Base-by-base conservation (phyloP, 2,888 invertebrate species). In the Dasysyrphus albostriatus region DNA sequence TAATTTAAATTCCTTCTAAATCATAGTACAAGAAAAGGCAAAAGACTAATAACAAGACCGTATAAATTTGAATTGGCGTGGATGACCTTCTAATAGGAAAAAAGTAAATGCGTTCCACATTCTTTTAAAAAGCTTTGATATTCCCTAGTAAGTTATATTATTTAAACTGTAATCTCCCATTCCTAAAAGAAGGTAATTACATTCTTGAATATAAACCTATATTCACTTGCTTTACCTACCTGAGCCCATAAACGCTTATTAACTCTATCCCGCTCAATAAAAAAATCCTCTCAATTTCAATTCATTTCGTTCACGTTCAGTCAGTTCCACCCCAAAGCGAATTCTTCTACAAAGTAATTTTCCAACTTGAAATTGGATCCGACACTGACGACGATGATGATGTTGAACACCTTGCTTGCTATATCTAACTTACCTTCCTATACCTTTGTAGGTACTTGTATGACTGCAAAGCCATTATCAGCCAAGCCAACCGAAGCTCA, bases 341-440 rank as follows among this genome's bases (percentile, higher is more conserved):
- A 37, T 74, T 82, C 70, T 65, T 59, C 63, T 51, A 58, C n/a
- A 29, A 85, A 82, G 77, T 85, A 85, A 85, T 85, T 85, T 85
- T 63, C 74, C 74, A 85, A 78, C 77, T 85, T 82, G 82, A 85
- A 85, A 82, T 82, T 82, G 77, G 74, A 85, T 85, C 78, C 72
- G 87, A 87, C 87, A 75, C 85, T 69, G 63, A 78, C 78, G 74
- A 83, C 58, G 85, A 59, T 79, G 74, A 67, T 74, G 65, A 77
- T 77, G 80, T 75, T 83, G 82, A 78, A 78, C 82, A 85, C 77
- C 78, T 77, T 79, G 51, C 54, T 73, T 10, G 16, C 10, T 16
- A 58, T 16, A 58, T 58, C 47, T 56, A 16, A 63, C 56, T 42
- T 54, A 39, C 42, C 56, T 56, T 9, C 12, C 39, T 34, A 39